Evolutionary conservation across 2,113 vertebrate genomes (phyloP).

Genomic region (Chaetops frenatus): DNA sequence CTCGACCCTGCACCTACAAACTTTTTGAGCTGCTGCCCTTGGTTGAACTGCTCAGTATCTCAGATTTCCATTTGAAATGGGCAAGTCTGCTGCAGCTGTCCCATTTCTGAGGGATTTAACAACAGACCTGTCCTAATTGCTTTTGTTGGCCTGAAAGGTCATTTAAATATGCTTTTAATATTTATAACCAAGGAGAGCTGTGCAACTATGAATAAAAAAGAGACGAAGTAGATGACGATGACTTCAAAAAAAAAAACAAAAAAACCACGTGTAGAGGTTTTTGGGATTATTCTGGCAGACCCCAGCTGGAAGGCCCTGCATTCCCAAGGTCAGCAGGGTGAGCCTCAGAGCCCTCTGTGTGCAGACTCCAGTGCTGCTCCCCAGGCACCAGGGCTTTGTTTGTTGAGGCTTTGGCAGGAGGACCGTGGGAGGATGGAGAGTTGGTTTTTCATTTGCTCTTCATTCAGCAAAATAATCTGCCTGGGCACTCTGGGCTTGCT

Average conservation of each 20-base stretch:
- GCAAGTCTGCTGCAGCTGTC: background rate
- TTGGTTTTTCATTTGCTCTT: background rate
- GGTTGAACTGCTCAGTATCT: background rate
- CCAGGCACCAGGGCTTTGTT: too few species aligned
- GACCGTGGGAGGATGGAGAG: background rate
- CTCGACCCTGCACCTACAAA: background rate
- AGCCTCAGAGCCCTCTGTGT: too few species aligned
- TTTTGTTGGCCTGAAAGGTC: background rate
- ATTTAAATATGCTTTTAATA: background rate
- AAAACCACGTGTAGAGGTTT: rapidly evolving
- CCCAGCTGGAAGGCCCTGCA: rapidly evolving
- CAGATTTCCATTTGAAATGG: background rate
- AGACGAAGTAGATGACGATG: background rate
- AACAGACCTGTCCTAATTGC: background rate
- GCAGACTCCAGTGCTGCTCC: too few species aligned
- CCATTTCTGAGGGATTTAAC: background rate
- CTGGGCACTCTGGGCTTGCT: background rate
- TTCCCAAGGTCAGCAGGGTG: background rate
- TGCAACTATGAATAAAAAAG: background rate
- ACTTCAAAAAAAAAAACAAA: too few species aligned
- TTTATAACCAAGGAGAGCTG: background rate
- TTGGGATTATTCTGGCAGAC: background rate
- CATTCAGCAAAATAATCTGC: background rate
- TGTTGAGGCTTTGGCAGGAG: background rate
- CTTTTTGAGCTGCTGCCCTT: background rate